Evolutionary conservation across 2,797 vertebrate species (phyloP).

Genomic region (Carduelis carduelis): DNA sequence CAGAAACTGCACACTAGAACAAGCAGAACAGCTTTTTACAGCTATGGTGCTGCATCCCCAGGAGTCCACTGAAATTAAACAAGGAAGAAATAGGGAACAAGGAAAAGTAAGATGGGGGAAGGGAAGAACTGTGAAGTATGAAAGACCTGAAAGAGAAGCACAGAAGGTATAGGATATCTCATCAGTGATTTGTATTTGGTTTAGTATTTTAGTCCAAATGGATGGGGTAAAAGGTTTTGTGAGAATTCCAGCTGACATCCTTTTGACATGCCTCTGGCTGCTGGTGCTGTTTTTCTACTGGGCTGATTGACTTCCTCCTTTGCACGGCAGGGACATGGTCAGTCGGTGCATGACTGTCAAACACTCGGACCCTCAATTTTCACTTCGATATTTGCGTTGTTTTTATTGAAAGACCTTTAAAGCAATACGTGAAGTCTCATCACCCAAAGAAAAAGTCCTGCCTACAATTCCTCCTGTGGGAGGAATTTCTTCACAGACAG

Average conservation of each 20-base stretch:
- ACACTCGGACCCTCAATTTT: neutral
- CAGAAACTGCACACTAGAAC: slow-evolving; percentile 16
- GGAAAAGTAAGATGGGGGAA: neutral
- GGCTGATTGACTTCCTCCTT: neutral
- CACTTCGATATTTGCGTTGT: neutral
- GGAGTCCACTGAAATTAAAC: slow-evolving; percentile 4
- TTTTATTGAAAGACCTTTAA: neutral
- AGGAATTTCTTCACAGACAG: neutral
- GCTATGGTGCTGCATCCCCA: neutral
- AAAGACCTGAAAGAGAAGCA: neutral
- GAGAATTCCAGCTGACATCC: neutral
- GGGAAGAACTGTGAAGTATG: neutral
- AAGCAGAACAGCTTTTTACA: slow-evolving; percentile 33
- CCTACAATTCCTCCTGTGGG: neutral
- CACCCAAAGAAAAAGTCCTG: neutral
- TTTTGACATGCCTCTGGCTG: neutral
- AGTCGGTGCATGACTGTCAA: neutral
- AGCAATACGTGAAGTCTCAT: neutral
- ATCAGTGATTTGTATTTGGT: too few species aligned
- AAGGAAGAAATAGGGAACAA: neutral
- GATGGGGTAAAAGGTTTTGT: neutral
- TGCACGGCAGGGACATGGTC: neutral
- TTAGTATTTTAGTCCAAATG: neutral
- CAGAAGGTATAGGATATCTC: rapidly evolving
- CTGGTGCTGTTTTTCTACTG: neutral